phyloP scores from a whole-genome alignment of 2,888 invertebrate genomes.

The Microplitis deprimator region DNA sequence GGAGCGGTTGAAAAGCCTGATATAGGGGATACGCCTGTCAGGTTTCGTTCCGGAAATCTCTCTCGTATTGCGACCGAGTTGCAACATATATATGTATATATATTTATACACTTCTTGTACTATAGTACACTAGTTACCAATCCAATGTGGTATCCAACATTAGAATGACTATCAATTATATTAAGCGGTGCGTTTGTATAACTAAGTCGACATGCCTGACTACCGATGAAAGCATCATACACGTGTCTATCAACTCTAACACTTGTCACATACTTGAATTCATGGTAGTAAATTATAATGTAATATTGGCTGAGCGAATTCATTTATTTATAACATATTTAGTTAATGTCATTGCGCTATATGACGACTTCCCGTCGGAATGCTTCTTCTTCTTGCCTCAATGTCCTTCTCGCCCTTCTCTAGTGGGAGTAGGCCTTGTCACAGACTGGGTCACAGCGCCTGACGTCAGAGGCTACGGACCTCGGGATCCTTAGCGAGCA shows the following conservation, averaged over 20 bases:
- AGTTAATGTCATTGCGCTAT: no score
- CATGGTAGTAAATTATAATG: neutral
- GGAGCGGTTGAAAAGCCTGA: conserved; percentile 59
- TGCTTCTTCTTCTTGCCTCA: no score
- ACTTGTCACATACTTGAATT: conserved; percentile 8
- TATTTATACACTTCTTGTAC: conserved; percentile 21
- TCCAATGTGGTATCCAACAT: conserved; percentile 13
- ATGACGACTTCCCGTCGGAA: no score
- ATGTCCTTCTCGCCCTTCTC: no score
- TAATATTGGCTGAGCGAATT: neutral
- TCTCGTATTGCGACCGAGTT: conserved; percentile 39
- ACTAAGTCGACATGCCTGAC: conserved; percentile 17
- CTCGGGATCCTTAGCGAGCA: no score
- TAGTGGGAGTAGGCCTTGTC: no score
- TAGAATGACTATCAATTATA: conserved; percentile 35
- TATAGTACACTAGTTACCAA: conserved; percentile 15
- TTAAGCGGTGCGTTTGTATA: conserved; percentile 18
- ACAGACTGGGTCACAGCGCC: no score
- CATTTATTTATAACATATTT: no score
- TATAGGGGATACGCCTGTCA: conserved; percentile 56
- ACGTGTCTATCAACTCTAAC: conserved; percentile 12
- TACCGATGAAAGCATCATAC: conserved; percentile 23
- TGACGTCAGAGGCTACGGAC: no score
- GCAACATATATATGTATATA: neutral
- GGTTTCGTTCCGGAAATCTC: conserved; percentile 54